A percentile compares a stretch with the other conserved stretches of the same genome.
Evolutionary conservation across 2,888 invertebrate species (phyloP).

Genomic region (Apotomis capreana): DNA sequence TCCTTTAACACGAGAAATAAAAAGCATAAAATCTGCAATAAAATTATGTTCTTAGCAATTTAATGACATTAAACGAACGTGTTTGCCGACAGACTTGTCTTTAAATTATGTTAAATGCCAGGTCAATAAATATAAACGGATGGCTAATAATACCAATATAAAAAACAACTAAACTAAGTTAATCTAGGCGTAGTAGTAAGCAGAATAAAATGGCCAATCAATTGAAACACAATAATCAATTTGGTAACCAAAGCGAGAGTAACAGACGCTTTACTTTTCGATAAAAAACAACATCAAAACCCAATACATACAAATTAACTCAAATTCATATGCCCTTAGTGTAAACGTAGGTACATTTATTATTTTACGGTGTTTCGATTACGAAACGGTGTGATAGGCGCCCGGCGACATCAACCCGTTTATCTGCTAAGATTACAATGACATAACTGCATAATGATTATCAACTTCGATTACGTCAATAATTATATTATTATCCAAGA

Average conservation of each 20-base stretch:
- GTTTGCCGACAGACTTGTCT: background rate
- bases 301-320: too few species aligned
- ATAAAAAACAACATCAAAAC: too few species aligned
- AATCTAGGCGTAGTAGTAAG: background rate
- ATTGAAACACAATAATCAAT: background rate
- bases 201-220: too few species aligned
- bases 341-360: background rate
- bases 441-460: conserved; percentile 25
- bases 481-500: background rate
- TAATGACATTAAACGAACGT: background rate
- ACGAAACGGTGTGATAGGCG: conserved; percentile 22
- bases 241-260: too few species aligned
- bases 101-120: background rate
- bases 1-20: background rate
- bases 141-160: background rate
- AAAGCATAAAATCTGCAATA: conserved; percentile 1
- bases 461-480: background rate
- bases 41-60: background rate
- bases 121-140: background rate
- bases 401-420: conserved; percentile 2
- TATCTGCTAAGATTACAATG: conserved; percentile 15
- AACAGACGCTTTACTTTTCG: too few species aligned
- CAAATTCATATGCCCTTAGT: background rate
- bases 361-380: conserved; percentile 19
- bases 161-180: conserved; percentile 13